Evolutionary conservation across 2,113 vertebrate species (phyloP).

Genomic region (Galemys pyrenaicus): DNA sequence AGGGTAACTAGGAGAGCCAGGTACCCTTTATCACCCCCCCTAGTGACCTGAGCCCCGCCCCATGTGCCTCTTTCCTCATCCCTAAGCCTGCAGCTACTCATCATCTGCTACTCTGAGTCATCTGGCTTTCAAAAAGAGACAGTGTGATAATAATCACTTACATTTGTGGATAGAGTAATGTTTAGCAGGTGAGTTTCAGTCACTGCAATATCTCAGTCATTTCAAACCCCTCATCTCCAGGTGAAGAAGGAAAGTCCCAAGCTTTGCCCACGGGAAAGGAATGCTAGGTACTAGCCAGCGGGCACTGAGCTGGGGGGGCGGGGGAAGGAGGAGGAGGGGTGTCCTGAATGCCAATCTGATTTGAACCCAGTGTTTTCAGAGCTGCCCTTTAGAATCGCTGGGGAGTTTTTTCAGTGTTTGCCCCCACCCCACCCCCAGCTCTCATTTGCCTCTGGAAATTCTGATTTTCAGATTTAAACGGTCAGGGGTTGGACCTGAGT

Average conservation of each 20-base stretch:
- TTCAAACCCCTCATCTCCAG: background rate
- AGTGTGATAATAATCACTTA: conserved; percentile 9
- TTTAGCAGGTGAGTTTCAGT: conserved; percentile 34
- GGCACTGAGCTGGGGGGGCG: background rate
- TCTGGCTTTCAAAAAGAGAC: background rate
- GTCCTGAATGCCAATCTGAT: background rate
- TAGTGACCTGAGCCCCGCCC: background rate
- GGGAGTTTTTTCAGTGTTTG: background rate
- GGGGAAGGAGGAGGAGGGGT: too few relatives aligned
- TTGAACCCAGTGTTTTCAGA: background rate
- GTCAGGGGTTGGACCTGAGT: background rate
- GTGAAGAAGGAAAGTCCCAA: conserved; percentile 5
- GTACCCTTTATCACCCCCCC: too few relatives aligned
- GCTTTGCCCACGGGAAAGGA: background rate
- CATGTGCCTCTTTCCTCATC: background rate
- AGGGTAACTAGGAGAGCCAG: background rate
- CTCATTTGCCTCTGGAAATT: too few relatives aligned
- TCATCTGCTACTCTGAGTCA: background rate
- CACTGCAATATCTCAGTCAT: background rate
- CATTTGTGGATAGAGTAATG: background rate
- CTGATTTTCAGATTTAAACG: background rate
- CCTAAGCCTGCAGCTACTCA: background rate
- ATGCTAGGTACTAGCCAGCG: background rate
- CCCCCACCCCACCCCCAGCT: too few relatives aligned
- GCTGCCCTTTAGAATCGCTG: background rate